Evolutionary conservation across 64 coral and sea anemone genomes (phyloP), one percentile per base, ranked within the genome.

Genomic region (Platygyra sinensis): DNA sequence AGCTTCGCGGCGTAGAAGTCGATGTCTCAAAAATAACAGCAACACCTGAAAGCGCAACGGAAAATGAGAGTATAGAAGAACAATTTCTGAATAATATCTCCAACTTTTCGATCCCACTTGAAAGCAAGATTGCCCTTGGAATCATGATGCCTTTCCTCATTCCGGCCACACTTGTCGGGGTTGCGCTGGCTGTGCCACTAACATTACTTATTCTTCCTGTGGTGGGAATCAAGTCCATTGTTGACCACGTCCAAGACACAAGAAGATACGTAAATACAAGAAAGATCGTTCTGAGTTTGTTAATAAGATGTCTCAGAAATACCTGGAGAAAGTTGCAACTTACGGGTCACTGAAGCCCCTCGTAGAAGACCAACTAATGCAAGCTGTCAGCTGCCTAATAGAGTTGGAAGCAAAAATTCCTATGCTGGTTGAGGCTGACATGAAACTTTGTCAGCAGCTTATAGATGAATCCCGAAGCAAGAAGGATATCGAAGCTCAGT

Each of bases 381-480:
- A 83, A 28, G 89, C 77, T 57, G 25, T 55, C 11, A 17, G 13
- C 4, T 74, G 64, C 15, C 78, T 90, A 0, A 12, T 11, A 14
- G 33, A 83, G 9, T 17, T 90, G 31, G 15, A 90, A 74, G 19
- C 77, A 20, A 31, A 62, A 46, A 83, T 90, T 12, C 78, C 78
- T 54, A 69, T 72, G 29, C 13, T 90, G 62, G 74, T 90, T 90
- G 64, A 72, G 51, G 78, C 78, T 33, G 78, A 90, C 36, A 52
- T 18, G 13, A 22, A 83, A 90, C 89, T 90, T n/a, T 90, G 63
- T 82, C 30, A 75, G 80, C n/a, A 90, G 14, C 77, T 90, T 12
- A 42, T 57, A 69, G 62, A 59, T 52, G 89, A 90, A 20, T 61
- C n/a, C 8, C 78, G 49, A 7, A 69, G 31, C 77, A 39, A 90